Evolutionary conservation across 2,888 invertebrate genomes (phyloP), one percentile per base, ranked within the genome.

Genomic region (Phengaris arion): DNA sequence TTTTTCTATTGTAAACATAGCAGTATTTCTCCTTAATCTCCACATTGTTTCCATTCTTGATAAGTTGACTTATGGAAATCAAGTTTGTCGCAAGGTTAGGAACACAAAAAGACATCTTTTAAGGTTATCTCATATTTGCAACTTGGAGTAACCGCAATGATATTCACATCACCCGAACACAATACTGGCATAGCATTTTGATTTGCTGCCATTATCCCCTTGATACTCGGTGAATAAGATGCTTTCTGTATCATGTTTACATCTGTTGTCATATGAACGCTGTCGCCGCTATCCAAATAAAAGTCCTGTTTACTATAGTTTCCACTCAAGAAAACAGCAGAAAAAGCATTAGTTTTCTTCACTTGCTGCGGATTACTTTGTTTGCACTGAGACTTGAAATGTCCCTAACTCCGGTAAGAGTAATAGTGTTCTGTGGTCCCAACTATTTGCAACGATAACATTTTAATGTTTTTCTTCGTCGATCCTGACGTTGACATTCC

Each of bases 121-220:
- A 57, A 22, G 9, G 52, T 54, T 1, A 73, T 45, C 0, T 73
- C 52, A 48, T 55, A 46, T n/a, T 74, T 45, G 9, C n/a, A 46
- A 46, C 75, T 54, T 75, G 15, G 15, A 13, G 45, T 55, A 45
- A 46, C n/a, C 7, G 57, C 59, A 48, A 46, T 74, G 6, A 77
- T 76, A 46, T 76, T 35, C 0, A 74, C 76, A 22, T 78, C 73
- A 69, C 76, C 75, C 15, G 74, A 75, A 70, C 76, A 78, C 59
- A 78, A 77, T 7, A 78, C 76, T 57, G 77, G 77, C 75, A 78
- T 76, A 9, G 74, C 59, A 69, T n/a, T 74, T 74, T 77, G 73
- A 52, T 78, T 78, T 13, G 76, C 77, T 68, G 69, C 76, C 15
- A 77, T 76, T 69, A 77, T 77, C 64, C 76, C 74, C 46, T 75